Percentiles rank a stretch among this genome's conserved stretches.
These are phyloP conservation scores for Plotosus lineatus DNA, from an alignment of 2,113 vertebrate genomes.

Conservation along the genomic window DNA sequence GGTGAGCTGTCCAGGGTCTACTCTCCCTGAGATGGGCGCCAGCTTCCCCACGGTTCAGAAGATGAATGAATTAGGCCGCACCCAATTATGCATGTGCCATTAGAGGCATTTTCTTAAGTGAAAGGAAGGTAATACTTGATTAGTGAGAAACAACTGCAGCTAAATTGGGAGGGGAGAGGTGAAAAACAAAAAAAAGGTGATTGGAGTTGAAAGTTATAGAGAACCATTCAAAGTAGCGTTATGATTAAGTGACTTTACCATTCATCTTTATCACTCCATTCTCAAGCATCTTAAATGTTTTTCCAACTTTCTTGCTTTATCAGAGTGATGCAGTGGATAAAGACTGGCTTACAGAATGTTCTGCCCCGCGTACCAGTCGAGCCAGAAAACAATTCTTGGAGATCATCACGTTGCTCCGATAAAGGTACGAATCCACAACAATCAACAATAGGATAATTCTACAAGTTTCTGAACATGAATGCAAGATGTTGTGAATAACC, in stretches of 20 bases:
- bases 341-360: constrained; percentile 61
- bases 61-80: too few relatives aligned
- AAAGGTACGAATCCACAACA: constrained; percentile 62
- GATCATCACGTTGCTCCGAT: constrained; percentile 61
- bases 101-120: too few relatives aligned
- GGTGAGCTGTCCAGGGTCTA: too few relatives aligned
- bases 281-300: neutral
- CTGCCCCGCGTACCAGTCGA: constrained; percentile 61
- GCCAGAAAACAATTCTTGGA: constrained; percentile 39
- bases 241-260: neutral
- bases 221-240: too few relatives aligned
- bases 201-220: neutral
- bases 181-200: too few relatives aligned
- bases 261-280: neutral
- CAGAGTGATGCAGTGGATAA: constrained; percentile 73
- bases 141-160: too few relatives aligned
- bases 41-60: too few relatives aligned
- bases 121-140: too few relatives aligned
- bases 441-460: too few relatives aligned
- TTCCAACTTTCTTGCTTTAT: neutral
- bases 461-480: neutral
- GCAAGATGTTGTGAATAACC: neutral
- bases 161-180: too few relatives aligned
- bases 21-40: too few relatives aligned
- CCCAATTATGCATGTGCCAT: too few relatives aligned